Evolutionary conservation across 2,797 vertebrate species (phyloP), one percentile per base, ranked within the genome.

Genomic region (Neoniphon sammara): DNA sequence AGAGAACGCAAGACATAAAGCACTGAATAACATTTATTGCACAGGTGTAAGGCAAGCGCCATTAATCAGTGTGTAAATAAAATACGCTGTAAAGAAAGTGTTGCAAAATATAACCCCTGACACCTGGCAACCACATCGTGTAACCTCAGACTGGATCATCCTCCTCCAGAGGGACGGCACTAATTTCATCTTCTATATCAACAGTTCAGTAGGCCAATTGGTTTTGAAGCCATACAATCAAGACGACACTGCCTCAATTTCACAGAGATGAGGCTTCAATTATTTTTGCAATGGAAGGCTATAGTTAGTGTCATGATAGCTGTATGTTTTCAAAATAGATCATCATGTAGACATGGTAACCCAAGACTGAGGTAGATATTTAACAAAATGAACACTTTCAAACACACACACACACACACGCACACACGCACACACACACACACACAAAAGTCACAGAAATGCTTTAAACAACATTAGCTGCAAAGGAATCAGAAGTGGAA

Each of bases 321-420:
- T 60, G 39, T 42, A 31, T 42, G 44, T 39, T 17, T 47, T 61
- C 57, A 44, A 81, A 70, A 62, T 81, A 74, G 62, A 67, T 56
- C 56, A 82, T 78, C 60, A 78, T 77, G 83, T 80, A 74, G 76
- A 81, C 27, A 64, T 88, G 71, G 80, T 86, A 87, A 89, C 88
- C 82, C 82, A 90, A 90, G 88, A 90, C 81, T 92, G 93, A 94
- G 93, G 93, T 94, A 93, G 93, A 91, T 92, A 77, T 84, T 84
- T 42, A 82, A 77, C 50, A n/a, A 76, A 85, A 88, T 50, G 73
- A 81, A 75, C 69, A 72, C 62, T 78, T 70, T 69, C 1, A 66
- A 30, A 83, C 86, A 79, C 66, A 83, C 70, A 55, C 9, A 81
- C 69, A 72, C 7, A 34, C 1, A 66, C 25, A 82, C 86, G 77